These are phyloP conservation scores for Catharus minimus DNA, from an alignment of 2,113 vertebrate species.

Conservation along the genomic window DNA sequence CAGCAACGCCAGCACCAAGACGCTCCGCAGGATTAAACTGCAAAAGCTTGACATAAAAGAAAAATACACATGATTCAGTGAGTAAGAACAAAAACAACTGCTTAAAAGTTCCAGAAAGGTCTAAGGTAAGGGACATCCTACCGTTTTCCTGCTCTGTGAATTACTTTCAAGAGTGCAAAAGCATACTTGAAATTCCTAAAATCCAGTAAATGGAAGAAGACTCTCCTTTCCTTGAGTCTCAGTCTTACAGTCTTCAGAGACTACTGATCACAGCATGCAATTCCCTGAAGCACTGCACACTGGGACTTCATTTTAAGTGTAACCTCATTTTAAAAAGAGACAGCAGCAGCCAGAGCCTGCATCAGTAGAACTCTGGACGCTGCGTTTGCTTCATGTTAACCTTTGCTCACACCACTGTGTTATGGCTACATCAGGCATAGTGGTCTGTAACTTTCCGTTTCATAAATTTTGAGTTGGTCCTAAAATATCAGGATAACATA, in stretches of 20 bases:
- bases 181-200: constrained; percentile 59
- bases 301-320: constrained; percentile 47
- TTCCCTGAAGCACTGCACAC: constrained; percentile 51
- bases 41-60: constrained; percentile 82
- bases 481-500: not conserved
- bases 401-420: not conserved
- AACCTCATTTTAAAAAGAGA: constrained; percentile 24
- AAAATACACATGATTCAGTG: constrained; percentile 24
- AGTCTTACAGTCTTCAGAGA: constrained; percentile 53
- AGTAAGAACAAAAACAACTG: constrained; percentile 57
- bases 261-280: constrained; percentile 63
- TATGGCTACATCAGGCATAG: not conserved
- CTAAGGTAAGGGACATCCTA: constrained; percentile 63
- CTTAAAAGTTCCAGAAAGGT: constrained; percentile 63
- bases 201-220: constrained; percentile 48
- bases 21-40: constrained; percentile 94
- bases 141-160: constrained; percentile 44
- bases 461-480: not conserved
- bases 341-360: constrained; percentile 10
- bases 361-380: not conserved
- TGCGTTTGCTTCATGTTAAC: not conserved
- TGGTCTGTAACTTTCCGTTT: constrained; percentile 10
- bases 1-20: constrained; percentile 90
- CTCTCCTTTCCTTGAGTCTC: constrained; percentile 52
- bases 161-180: constrained; percentile 52